Base-by-base conservation (phyloP, 2,888 invertebrate genomes). In the Nomada ferruginata region DNA sequence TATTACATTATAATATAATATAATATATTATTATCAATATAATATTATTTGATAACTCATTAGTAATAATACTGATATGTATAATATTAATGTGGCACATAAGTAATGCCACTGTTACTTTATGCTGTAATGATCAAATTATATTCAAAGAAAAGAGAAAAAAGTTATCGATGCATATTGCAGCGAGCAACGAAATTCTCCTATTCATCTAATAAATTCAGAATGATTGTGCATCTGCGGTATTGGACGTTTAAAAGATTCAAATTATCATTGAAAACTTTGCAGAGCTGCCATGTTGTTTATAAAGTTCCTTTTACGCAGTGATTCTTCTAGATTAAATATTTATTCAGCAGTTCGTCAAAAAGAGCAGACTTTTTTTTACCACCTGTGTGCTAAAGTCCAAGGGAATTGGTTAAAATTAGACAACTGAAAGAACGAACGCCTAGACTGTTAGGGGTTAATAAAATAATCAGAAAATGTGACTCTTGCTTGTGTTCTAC, bases 331-430 rank as follows among this genome's bases (percentile, higher is more conserved):
- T n/a, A 50, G 20, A 29, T 18, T 53, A 72, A 63, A 61, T 63
- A 72, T 72, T 63, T 52, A n/a, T 23, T 53, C 23, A 72, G n/a
- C 42, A 15, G 63, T 53, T 52, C 18, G 53, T 59, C 26, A 36
- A 47, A 47, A 18, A 47, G 23, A 23, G 7, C 36, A 53, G 15
- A 36, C 52, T 15, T 60, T 36, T 60, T 29, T 36, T 15, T 15
- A 7, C 47, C 47, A 68, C 71, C 52, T 23, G 61, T 23, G 36
- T 20, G 26, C 50, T 47, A n/a, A 42, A 50, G 18, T 47, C 23
- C 10, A 26, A 47, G 26, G 11, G 36, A 26, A 20, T 2, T 15
- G 66, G 36, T 66, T 55, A 55, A 55, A 66, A 66, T 53, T 55
- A 55, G 66, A 20, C 13, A 23, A 42, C 7, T 42, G 36, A 18